These are phyloP conservation scores for Encarsia formosa DNA, from an alignment of 2,888 invertebrate species.

Conservation along the genomic window DNA sequence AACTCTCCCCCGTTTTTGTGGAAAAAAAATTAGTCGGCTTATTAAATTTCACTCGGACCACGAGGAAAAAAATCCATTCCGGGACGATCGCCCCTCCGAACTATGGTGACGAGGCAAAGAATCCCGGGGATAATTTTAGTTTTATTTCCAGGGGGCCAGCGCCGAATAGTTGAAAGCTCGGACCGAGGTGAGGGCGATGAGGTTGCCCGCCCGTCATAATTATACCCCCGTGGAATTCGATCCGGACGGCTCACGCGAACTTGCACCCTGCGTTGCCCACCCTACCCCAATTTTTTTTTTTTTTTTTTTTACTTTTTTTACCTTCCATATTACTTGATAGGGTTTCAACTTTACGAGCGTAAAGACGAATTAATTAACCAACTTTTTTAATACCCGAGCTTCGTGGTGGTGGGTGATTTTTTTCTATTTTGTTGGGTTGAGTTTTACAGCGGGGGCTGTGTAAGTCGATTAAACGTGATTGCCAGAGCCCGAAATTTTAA, in stretches of 20 bases:
- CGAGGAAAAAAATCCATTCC: no score
- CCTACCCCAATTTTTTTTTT: neutral
- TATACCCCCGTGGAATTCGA: slow-evolving; percentile 28
- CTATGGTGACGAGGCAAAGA: no score
- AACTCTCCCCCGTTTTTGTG: no score
- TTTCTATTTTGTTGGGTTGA: neutral
- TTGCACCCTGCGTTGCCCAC: neutral
- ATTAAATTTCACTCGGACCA: no score
- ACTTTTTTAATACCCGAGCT: slow-evolving; percentile 20
- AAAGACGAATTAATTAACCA: slow-evolving; percentile 25
- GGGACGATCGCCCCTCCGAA: no score
- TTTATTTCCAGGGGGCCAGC: no score
- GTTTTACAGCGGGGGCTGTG: no score
- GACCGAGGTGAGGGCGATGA: no score
- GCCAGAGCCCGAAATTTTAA: neutral
- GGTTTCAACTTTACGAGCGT: slow-evolving; percentile 15
- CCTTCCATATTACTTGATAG: slow-evolving; percentile 13
- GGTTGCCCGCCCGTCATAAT: slow-evolving; percentile 20
- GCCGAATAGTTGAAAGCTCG: neutral
- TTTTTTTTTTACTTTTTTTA: neutral
- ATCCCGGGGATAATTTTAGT: no score
- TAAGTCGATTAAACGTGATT: neutral
- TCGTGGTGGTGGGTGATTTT: neutral
- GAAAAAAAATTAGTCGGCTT: no score
- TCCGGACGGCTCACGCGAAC: slow-evolving; percentile 14